These are phyloP conservation scores for Idris sp. DNA, from an alignment of 1,140 invertebrate genomes.

Conservation along the genomic window DNA sequence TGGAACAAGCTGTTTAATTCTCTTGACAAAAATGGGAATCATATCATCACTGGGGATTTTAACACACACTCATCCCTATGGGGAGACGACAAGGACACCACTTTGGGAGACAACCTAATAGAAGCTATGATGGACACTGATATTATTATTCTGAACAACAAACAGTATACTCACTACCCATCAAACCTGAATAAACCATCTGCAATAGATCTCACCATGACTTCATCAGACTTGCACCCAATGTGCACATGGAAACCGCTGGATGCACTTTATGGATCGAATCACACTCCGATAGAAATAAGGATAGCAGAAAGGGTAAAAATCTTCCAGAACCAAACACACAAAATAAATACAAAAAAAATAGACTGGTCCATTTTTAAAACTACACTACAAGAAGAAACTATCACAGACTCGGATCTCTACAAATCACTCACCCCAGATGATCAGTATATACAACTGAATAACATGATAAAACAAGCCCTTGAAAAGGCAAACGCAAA, in stretches of 20 bases:
- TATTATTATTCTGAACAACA: slow-evolving; percentile 11
- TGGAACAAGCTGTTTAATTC: no score
- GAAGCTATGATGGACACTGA: slow-evolving; percentile 10
- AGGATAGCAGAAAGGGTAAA: no score
- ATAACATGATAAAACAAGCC: slow-evolving; percentile 5
- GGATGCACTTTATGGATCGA: not conserved
- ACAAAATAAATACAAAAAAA: no score
- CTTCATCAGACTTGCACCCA: not conserved
- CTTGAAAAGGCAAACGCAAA: not conserved
- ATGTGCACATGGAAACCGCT: not conserved
- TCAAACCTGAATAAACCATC: slow-evolving; percentile 5
- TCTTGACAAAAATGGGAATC: no score
- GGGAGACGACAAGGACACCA: not conserved
- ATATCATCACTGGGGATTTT: slow-evolving; percentile 5
- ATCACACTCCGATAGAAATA: no score
- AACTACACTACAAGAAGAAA: no score
- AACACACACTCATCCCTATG: slow-evolving; percentile 2
- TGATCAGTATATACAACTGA: no score
- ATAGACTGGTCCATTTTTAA: no score
- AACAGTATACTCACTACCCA: slow-evolving; percentile 5
- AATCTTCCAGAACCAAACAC: no score
- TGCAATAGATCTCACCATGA: slow-evolving; percentile 2
- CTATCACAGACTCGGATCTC: no score
- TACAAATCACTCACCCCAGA: no score
- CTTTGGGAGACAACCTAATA: not conserved